A percentile compares a stretch with the other conserved stretches of the same genome.
phyloP scores from a whole-genome alignment of 2,113 vertebrate genomes.

The Planiliza haematocheilus region DNA sequence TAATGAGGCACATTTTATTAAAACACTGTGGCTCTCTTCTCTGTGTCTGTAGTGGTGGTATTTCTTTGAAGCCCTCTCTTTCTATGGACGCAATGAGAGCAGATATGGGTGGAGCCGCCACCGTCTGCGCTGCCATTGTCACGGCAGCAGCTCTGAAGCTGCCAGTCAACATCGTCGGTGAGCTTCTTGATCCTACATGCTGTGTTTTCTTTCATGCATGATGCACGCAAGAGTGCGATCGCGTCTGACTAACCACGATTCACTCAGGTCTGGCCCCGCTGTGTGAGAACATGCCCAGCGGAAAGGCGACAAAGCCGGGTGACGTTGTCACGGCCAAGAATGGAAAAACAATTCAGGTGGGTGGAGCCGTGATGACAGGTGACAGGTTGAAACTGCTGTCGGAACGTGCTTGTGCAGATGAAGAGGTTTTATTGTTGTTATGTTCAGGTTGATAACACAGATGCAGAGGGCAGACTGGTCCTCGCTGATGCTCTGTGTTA shows the following conservation, averaged over 20 bases:
- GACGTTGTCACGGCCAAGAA: conserved; percentile 94
- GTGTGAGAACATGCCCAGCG: conserved; percentile 98
- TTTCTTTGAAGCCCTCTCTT: conserved; percentile 92
- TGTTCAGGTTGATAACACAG: conserved; percentile 94
- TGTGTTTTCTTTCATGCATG: neutral
- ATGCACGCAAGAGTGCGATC: neutral
- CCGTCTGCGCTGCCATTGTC: conserved; percentile 91
- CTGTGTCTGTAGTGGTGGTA: conserved; percentile 89
- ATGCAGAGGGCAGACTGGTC: conserved; percentile 94
- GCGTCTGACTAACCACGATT: neutral
- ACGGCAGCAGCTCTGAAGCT: conserved; percentile 91
- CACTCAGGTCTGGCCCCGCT: conserved; percentile 90
- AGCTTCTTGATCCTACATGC: conserved; percentile 25
- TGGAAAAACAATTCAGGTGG: conserved; percentile 98
- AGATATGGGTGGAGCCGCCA: conserved; percentile 98
- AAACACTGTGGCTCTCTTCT: neutral
- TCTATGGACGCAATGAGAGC: conserved; percentile 98
- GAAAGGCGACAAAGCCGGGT: conserved; percentile 94
- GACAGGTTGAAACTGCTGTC: neutral
- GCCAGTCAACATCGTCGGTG: conserved; percentile 93
- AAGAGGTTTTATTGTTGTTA: conserved; percentile 20
- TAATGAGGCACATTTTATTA: no score
- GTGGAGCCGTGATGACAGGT: neutral
- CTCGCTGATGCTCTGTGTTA: conserved; percentile 96
- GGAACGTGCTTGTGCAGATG: neutral